These are phyloP conservation scores for Pteropus rufus DNA, from an alignment of 2,797 vertebrate species.

Conservation along the genomic window DNA sequence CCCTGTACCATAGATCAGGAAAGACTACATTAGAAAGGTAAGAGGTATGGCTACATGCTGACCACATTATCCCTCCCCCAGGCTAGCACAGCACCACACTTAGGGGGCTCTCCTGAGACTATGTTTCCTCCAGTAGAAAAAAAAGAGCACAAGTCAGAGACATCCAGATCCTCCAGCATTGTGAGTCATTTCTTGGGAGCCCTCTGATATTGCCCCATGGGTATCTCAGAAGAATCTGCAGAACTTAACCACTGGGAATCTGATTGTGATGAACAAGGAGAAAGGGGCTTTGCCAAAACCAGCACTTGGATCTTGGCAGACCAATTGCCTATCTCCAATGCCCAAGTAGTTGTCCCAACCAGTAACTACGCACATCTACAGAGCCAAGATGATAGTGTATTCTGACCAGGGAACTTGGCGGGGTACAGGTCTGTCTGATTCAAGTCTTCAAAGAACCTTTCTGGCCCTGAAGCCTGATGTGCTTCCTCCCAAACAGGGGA, in stretches of 20 bases:
- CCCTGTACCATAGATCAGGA: background rate
- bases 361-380: background rate
- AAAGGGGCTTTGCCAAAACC: background rate
- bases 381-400: background rate
- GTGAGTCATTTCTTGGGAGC: background rate
- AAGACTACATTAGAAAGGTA: background rate
- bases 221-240: background rate
- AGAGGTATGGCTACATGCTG: background rate
- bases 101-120: background rate
- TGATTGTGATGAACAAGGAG: background rate
- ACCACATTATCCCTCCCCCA: background rate
- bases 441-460: background rate
- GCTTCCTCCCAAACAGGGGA: background rate
- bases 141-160: background rate
- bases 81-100: too few relatives aligned
- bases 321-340: background rate
- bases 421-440: background rate
- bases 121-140: background rate
- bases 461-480: background rate
- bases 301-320: background rate
- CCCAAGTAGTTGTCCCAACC: background rate
- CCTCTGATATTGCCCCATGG: background rate
- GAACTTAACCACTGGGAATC: background rate
- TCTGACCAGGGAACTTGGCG: background rate
- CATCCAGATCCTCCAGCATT: background rate